phyloP scores from a whole-genome alignment of 1,140 invertebrate genomes.

The Protaetia brevitarsis region DNA sequence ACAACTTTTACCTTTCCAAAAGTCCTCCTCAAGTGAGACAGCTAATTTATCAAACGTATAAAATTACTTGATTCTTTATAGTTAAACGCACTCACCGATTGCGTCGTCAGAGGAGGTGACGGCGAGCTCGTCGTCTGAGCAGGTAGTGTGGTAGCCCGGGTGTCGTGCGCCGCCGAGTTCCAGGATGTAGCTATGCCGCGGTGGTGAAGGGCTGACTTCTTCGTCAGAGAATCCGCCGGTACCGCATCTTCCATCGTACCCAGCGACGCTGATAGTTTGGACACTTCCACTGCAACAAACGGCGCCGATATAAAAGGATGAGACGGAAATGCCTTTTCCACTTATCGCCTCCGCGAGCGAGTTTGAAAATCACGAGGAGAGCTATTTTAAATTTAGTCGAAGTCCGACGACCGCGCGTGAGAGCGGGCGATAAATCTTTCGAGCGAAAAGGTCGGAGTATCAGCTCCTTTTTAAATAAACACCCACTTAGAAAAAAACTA shows the following conservation, averaged over 20 bases:
- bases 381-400: constrained; percentile 5
- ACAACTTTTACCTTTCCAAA: too few relatives aligned
- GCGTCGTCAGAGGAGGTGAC: constrained; percentile 49
- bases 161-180: constrained; percentile 46
- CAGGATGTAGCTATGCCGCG: constrained; percentile 49
- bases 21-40: too few relatives aligned
- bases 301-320: not conserved
- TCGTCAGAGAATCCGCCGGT: constrained; percentile 48
- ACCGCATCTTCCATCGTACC: constrained; percentile 45
- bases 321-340: too few relatives aligned
- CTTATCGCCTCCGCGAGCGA: too few relatives aligned
- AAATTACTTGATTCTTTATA: too few relatives aligned
- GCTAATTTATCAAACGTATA: too few relatives aligned
- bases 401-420: not conserved
- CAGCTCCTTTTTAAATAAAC: not conserved
- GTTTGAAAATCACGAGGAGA: too few relatives aligned
- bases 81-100: constrained; percentile 42
- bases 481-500: not conserved
- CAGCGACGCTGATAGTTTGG: constrained; percentile 49
- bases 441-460: not conserved
- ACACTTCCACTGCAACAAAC: constrained; percentile 44
- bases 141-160: constrained; percentile 41
- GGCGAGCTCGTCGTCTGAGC: constrained; percentile 49
- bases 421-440: not conserved
- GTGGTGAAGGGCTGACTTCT: constrained; percentile 49